These are phyloP conservation scores for Tachina lurida DNA, from an alignment of 2,888 invertebrate species.

Conservation along the genomic window DNA sequence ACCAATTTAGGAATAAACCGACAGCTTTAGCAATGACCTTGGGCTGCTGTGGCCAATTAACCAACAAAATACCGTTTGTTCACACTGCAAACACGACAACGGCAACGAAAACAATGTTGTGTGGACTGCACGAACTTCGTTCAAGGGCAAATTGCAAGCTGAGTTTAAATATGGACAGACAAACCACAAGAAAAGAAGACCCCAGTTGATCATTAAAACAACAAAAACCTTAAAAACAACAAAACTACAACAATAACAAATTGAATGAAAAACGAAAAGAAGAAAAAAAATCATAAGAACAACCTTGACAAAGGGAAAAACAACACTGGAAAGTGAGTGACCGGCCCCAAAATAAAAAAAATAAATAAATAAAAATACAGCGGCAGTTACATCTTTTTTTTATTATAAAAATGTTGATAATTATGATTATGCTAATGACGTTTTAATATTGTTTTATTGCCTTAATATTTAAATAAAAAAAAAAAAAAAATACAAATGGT, in stretches of 20 bases:
- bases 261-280: not conserved
- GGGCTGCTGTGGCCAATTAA: constrained; percentile 69
- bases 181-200: constrained; percentile 1
- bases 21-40: constrained; percentile 56
- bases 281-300: constrained; percentile 15
- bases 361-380: not conserved
- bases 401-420: constrained; percentile 1
- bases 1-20: not conserved
- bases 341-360: constrained; percentile 47
- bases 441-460: constrained; percentile 2
- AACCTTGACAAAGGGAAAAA: constrained; percentile 67
- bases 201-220: constrained; percentile 26
- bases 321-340: constrained; percentile 59
- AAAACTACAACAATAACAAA: constrained; percentile 4
- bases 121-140: not conserved
- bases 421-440: constrained; percentile 29
- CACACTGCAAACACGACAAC: constrained; percentile 30
- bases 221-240: constrained; percentile 27
- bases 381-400: not conserved
- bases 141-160: constrained; percentile 1
- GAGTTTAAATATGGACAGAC: constrained; percentile 8
- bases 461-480: constrained; percentile 19
- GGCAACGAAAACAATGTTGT: not conserved
- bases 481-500: constrained; percentile 8
- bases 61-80: constrained; percentile 69